Percentiles rank a stretch among this genome's conserved stretches.
These are phyloP conservation scores for Drosophila littoralis DNA, from an alignment of 1,140 invertebrate species.

Conservation along the genomic window DNA sequence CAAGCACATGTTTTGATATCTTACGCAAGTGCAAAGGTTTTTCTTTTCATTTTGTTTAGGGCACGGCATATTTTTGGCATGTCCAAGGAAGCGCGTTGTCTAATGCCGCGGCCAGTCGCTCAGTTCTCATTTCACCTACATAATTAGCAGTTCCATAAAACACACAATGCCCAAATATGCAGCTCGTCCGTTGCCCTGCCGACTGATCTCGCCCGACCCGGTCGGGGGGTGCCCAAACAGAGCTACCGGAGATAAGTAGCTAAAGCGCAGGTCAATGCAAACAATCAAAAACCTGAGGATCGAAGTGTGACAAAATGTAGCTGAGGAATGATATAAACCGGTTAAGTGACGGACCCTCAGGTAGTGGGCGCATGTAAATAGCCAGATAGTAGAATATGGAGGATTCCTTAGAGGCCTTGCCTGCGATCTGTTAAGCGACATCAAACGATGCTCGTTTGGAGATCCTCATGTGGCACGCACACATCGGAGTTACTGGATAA, in stretches of 20 bases:
- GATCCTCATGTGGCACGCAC: constrained; percentile 20
- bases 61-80: background rate
- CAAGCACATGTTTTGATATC: no score
- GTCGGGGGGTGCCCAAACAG: constrained; percentile 11
- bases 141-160: constrained; percentile 73
- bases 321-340: constrained; percentile 3
- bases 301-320: constrained; percentile 43
- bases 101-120: background rate
- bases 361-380: background rate
- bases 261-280: constrained; percentile 36
- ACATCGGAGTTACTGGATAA: constrained; percentile 4
- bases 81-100: constrained; percentile 20
- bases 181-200: background rate
- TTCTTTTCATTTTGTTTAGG: background rate
- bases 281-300: constrained; percentile 26
- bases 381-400: no score
- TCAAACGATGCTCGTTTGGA: constrained; percentile 34
- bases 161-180: constrained; percentile 47
- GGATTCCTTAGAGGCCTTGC: no score
- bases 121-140: constrained; percentile 10
- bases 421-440: constrained; percentile 3
- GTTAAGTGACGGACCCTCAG: background rate
- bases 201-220: constrained; percentile 56
- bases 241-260: constrained; percentile 45
- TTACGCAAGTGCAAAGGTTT: background rate